Evolutionary conservation across 2,113 vertebrate species (phyloP).

Genomic region (Oryzias curvinotus): DNA sequence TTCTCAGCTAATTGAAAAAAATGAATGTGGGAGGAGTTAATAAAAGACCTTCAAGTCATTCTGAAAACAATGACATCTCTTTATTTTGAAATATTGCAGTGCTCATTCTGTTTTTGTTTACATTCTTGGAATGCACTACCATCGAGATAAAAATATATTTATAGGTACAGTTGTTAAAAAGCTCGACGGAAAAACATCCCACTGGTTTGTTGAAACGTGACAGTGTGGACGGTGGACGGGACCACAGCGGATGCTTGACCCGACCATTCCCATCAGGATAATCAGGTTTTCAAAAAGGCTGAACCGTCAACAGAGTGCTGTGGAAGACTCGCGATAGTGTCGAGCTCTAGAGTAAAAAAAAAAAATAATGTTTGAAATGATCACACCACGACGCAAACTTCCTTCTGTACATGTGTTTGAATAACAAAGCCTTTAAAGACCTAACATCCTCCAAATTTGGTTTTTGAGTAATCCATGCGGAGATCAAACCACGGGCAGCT

Average conservation of each 20-base stretch:
- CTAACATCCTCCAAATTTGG: background rate
- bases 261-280: conserved; percentile 5
- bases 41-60: background rate
- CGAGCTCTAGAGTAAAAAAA: background rate
- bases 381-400: conserved; percentile 12
- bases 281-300: background rate
- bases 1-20: no score
- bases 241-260: background rate
- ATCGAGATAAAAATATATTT: conserved; percentile 64
- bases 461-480: background rate
- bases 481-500: conserved; percentile 6
- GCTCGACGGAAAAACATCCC: conserved; percentile 36
- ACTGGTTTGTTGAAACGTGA: conserved; percentile 24
- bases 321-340: conserved; percentile 10
- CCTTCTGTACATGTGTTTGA: background rate
- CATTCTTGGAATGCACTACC: conserved; percentile 72
- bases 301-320: conserved; percentile 1
- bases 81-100: conserved; percentile 63
- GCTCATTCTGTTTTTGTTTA: conserved; percentile 35
- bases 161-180: conserved; percentile 51
- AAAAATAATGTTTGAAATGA: background rate
- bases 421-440: no score
- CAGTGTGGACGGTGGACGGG: background rate
- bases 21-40: background rate
- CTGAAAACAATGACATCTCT: conserved; percentile 61